Evolutionary conservation across 2,113 vertebrate species (phyloP), one percentile per base, ranked within the genome.

Genomic region (Nettapus auritus): DNA sequence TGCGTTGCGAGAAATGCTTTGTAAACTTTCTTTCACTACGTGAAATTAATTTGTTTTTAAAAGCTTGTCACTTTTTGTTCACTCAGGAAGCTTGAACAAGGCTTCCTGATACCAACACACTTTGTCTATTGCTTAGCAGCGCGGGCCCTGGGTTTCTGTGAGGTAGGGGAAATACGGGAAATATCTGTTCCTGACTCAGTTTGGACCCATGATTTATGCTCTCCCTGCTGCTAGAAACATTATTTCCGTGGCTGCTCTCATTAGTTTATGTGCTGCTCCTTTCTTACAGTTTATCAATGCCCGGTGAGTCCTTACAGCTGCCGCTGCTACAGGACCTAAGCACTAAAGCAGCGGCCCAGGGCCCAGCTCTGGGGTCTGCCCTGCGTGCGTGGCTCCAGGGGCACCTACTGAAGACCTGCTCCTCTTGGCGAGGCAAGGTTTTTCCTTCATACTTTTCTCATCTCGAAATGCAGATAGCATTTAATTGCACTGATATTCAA

Each of bases 41-140:
- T 12, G 73, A 81, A 64, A 75, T 60, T 23, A 12, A 34, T 34
- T 4, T 90, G 70, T 23, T 93, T 66, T 59, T 50, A 68, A 64
- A 75, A 70, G 56, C 48, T 26, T 56, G n/a, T 42, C 33, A 21
- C n/a, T n/a, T n/a, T n/a, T n/a, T n/a, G n/a, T n/a, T n/a, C n/a
- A n/a, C n/a, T n/a, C n/a, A n/a, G n/a, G n/a, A n/a, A n/a, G n/a
- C n/a, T n/a, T 31, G 22, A 25, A 31, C 69, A 57, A 77, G 59
- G 28, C 60, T 89, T 92, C 62, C 93, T 93, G 73, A 42, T 69
- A 33, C 64, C 60, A 70, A 13, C 53, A 3, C 28, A 33, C 82
- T 93, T 94, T 90, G 68, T 34, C 74, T 55, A 78, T 74, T 75
- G 90, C 94, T 90, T 50, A 93, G 94, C 82, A 95, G 94, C 83